Evolutionary conservation across 2,113 vertebrate genomes (phyloP), one percentile per base, ranked within the genome.

Genomic region (Strix uralensis): DNA sequence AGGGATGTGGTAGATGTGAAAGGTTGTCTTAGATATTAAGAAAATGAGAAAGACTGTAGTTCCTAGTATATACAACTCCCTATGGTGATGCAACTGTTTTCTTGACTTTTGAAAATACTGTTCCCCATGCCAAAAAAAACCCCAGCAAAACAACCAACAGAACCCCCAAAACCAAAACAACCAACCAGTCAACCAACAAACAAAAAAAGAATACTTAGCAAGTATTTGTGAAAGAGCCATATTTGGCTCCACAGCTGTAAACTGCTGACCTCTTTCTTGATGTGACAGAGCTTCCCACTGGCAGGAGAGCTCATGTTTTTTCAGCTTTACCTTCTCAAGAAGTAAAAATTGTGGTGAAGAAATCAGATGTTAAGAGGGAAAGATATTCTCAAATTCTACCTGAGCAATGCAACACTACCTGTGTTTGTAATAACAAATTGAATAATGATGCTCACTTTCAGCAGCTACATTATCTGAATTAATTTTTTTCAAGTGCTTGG

Each of bases 301-400:
- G 52, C 13, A 44, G 65, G 79, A 78, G 32, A 67, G 85, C 40
- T 79, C 3, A 58, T 93, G 42, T 91, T 96, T 97, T 95, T 86
- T 90, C 83, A 96, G 55, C 65, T 97, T 98, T 86, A 69, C 61
- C 79, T 94, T 92, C 26, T 72, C 32, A 69, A 58, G 69, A 86
- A 57, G 36, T 58, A 49, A 61, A 55, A 77, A 42, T 9, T 27
- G 10, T 66, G 27, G 17, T 38, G 34, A 14, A 77, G 59, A 84
- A 85, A 83, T 73, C 3, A 17, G 21, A n/a, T 25, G 44, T 49
- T 84, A 63, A 75, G 88, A 95, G 36, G 34, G 40, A 34, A 97
- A n/a, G 16, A 27, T 89, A 38, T 61, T 71, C 52, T 65, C 54
- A 65, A 83, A 49, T 42, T 69, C 22, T 51, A 38, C 15, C 8